Conservation (phyloP, 2,797 vertebrate genomes). For the Anomalospiza imberbis region DNA sequence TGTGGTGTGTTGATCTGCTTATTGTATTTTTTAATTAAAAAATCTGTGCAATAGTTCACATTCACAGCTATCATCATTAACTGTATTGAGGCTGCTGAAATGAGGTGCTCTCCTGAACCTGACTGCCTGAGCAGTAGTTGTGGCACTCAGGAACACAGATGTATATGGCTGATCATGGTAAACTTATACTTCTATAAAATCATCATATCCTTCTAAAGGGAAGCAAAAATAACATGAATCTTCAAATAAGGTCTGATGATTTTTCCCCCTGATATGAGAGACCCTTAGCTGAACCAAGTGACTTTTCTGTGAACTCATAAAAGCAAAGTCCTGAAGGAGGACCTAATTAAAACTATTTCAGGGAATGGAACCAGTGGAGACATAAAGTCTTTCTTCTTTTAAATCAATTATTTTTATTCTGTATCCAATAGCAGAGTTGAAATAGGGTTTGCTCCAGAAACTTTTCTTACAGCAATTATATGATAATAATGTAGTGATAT, state of each 20-base stretch:
- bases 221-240: neutral
- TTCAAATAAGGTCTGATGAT: neutral
- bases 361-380: neutral
- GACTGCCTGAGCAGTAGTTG: neutral
- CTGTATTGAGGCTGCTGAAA: neutral
- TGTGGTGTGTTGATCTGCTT: neutral
- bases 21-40: neutral
- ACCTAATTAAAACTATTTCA: conserved; percentile 17
- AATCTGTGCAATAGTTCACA: neutral
- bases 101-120: neutral
- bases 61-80: neutral
- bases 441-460: neutral
- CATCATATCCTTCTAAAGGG: neutral
- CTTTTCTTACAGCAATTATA: neutral
- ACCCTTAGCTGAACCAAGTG: neutral
- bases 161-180: neutral
- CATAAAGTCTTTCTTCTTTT: neutral
- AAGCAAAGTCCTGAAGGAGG: neutral
- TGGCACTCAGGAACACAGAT: neutral
- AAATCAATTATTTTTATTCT: neutral
- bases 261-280: neutral
- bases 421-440: neutral
- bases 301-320: neutral
- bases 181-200: neutral
- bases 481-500: neutral